phyloP scores from a whole-genome alignment of 2,888 invertebrate genomes.

The Amitus sp. region DNA sequence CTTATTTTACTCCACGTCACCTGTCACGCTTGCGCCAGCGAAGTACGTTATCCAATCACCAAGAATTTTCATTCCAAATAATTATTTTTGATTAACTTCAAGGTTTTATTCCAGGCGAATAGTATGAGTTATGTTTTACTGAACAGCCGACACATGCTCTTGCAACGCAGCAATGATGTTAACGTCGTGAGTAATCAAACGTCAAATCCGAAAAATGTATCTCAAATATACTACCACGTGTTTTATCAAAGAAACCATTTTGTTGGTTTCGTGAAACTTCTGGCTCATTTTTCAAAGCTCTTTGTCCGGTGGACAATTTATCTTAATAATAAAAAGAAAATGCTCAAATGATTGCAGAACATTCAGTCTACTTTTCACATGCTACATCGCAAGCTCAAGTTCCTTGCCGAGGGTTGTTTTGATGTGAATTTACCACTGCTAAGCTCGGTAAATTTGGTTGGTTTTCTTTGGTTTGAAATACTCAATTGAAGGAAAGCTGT shows the following conservation, averaged over 20 bases:
- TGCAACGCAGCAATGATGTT: constrained; percentile 5
- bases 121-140: constrained; percentile 48
- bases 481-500: neutral
- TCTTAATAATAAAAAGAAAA: too few species aligned
- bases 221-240: too few species aligned
- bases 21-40: constrained; percentile 49
- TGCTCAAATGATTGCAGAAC: constrained; percentile 2
- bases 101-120: constrained; percentile 55
- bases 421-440: constrained; percentile 38
- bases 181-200: constrained; percentile 19
- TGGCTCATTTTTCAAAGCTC: too few species aligned
- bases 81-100: too few species aligned
- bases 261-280: too few species aligned
- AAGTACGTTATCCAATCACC: constrained; percentile 45
- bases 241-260: too few species aligned
- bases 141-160: constrained; percentile 44
- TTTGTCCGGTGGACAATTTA: too few species aligned
- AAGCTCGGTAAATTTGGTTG: constrained; percentile 47
- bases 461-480: too few species aligned
- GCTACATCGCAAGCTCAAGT: constrained; percentile 47
- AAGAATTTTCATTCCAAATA: too few species aligned
- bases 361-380: constrained; percentile 45
- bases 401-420: constrained; percentile 22
- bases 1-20: constrained; percentile 47
- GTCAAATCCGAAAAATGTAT: too few species aligned